Evolutionary conservation across 2,113 vertebrate genomes (phyloP).

Genomic region (Anser brachyrhynchus): DNA sequence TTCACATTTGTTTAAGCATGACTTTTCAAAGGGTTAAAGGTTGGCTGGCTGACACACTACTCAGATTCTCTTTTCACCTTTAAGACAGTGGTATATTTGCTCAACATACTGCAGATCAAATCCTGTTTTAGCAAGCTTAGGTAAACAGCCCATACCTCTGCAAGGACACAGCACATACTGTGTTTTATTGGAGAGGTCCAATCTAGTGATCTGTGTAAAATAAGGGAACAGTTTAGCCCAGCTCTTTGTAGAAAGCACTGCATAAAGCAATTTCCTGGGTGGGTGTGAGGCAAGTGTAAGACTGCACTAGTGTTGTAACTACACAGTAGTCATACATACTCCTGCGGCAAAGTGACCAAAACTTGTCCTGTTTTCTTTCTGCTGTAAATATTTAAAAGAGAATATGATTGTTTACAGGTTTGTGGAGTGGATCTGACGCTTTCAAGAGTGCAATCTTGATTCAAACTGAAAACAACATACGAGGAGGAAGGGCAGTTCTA

Average conservation of each 20-base stretch:
- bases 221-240: neutral
- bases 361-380: neutral
- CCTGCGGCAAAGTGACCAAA: neutral
- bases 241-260: neutral
- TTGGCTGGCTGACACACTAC: neutral
- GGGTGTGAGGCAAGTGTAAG: fast-evolving
- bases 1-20: neutral
- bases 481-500: neutral
- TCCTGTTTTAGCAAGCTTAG: neutral
- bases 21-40: neutral
- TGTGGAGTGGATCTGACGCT: neutral
- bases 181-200: neutral
- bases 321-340: neutral
- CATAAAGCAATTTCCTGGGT: neutral
- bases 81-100: neutral
- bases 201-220: neutral
- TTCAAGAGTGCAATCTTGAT: neutral
- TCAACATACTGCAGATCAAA: neutral
- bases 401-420: neutral
- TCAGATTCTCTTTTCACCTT: neutral
- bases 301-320: neutral
- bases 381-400: neutral
- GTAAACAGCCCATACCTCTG: neutral
- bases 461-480: neutral
- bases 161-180: neutral